Conservation (phyloP, 2,797 vertebrate genomes). For the Cryptoprocta ferox region DNA sequence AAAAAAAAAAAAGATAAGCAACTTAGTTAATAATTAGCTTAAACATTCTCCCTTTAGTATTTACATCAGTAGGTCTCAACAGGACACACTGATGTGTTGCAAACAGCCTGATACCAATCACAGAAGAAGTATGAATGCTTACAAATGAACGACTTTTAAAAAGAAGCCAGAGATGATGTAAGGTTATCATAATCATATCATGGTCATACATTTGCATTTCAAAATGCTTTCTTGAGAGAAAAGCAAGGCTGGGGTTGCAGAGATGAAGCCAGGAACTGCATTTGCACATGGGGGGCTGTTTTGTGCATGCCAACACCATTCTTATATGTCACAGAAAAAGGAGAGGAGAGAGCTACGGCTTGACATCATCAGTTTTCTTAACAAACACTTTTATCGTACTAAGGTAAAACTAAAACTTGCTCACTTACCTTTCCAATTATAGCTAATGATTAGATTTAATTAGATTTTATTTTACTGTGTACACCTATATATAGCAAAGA, state of each 20-base stretch:
- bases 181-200: slow-evolving; percentile 6
- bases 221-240: slow-evolving; percentile 39
- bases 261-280: background rate
- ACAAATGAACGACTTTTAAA: slow-evolving; percentile 31
- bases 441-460: slow-evolving; percentile 16
- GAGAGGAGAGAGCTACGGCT: background rate
- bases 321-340: background rate
- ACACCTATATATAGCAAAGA: slow-evolving; percentile 23
- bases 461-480: slow-evolving; percentile 7
- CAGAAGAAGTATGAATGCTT: slow-evolving; percentile 29
- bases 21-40: slow-evolving; percentile 66
- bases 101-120: slow-evolving; percentile 13
- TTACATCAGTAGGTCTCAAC: slow-evolving; percentile 33
- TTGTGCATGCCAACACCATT: background rate
- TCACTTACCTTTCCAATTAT: background rate
- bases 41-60: slow-evolving; percentile 52
- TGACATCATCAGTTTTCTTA: slow-evolving; percentile 31
- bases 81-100: slow-evolving; percentile 27
- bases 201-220: background rate
- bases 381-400: slow-evolving; percentile 5
- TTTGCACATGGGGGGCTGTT: background rate
- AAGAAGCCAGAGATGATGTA: slow-evolving; percentile 40
- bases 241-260: background rate
- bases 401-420: background rate
- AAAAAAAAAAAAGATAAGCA: background rate